These are phyloP conservation scores for Eulemur rufifrons DNA, from an alignment of 2,113 vertebrate species.

Conservation along the genomic window DNA sequence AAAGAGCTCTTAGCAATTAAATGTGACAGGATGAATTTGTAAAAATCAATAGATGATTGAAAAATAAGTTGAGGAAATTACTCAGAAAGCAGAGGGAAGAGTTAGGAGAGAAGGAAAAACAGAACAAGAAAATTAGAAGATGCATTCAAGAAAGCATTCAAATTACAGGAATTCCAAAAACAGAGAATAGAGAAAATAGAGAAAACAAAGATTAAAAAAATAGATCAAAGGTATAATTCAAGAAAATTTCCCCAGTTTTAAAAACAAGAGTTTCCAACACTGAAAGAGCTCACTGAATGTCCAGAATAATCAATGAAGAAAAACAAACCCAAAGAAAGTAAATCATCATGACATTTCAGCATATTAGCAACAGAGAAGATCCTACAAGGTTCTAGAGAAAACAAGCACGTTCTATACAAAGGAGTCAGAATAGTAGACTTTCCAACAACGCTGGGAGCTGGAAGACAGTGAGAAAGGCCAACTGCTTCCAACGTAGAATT, in stretches of 20 bases:
- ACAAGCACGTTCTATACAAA: background rate
- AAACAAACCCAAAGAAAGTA: background rate
- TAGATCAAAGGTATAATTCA: background rate
- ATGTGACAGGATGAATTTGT: background rate
- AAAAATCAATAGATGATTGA: background rate
- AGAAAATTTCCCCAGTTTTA: background rate
- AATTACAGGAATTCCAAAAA: background rate
- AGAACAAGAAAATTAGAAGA: background rate
- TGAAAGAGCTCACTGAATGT: background rate
- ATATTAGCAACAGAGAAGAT: background rate
- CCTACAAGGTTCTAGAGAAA: background rate
- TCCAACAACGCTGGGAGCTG: background rate
- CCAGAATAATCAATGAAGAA: background rate
- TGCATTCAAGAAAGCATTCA: background rate
- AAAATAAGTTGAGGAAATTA: conserved; percentile 12
- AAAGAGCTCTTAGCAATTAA: background rate
- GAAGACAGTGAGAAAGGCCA: background rate
- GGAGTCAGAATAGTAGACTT: background rate
- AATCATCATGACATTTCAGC: background rate
- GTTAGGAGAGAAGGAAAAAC: background rate
- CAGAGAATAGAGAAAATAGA: background rate
- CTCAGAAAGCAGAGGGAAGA: background rate
- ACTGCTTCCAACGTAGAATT: background rate
- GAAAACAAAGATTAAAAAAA: background rate
- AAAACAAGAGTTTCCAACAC: background rate